Base-by-base conservation (phyloP, 1,140 invertebrate genomes). In the Oedothorax gibbosus region DNA sequence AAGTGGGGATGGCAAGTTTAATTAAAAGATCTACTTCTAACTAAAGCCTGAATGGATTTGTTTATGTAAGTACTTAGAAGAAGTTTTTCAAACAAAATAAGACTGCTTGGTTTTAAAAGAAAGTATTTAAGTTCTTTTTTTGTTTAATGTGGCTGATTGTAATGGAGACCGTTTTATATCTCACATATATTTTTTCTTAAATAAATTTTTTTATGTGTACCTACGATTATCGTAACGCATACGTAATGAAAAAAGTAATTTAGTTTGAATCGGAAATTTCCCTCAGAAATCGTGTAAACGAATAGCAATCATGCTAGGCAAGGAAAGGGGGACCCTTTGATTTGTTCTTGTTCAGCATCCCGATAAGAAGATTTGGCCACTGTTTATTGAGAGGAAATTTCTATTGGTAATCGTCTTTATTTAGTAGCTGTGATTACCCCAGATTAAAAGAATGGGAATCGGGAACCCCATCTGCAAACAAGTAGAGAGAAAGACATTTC, bases 1-100 rank as follows among this genome's bases (percentile, higher is more conserved):
- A 84, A 84, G 57, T 60, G 72, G 64, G 56, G 78, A 69, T 60
- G 66, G 78, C 20, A 81, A 57, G 20, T 84, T 84, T 84, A 84
- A 84, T 84, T 84, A 84, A 84, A 72, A 75, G 56, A 68, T 56
- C 49, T 50, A 50, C 15, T 53, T 50, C 66, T 56, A 68, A 66
- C 64, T 53, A 71, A 73, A 82, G 73, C 69, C 51, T 50, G 14
- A 73, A 68, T 51, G 50, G 72, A 84, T 84, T 84, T 84, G 81
- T 84, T 84, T 84, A 57, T 51, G 20, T 10, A 84, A 84, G 72
- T n/a, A 64, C 72, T 76, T 82, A 53, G 60, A 51, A 35, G 35
- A 65, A 35, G 65, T 14, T 21, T 64, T 57, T 82, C 15, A 14
- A 73, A 49, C 68, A 73, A 73, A 72, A 82, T 57, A 81, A 71